Evolutionary conservation across 2,113 vertebrate genomes (phyloP).

Genomic region (Melanocharis versteri): DNA sequence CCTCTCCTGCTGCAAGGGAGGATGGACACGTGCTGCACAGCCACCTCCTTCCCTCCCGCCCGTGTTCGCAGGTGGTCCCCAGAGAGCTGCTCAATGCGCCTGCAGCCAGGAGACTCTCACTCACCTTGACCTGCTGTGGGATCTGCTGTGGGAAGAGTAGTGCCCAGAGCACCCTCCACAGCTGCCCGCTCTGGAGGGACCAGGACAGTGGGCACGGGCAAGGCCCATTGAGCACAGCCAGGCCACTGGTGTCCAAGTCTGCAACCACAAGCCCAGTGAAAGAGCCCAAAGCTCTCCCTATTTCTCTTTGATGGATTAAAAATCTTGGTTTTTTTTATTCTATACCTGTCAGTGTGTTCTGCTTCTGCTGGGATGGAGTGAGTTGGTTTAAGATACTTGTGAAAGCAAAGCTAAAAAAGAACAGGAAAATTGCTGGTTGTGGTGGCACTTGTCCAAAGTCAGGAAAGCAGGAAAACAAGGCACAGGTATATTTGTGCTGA

Average conservation of each 20-base stretch:
- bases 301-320: neutral
- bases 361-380: neutral
- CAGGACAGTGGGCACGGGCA: neutral
- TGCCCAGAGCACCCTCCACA: neutral
- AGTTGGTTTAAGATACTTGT: neutral
- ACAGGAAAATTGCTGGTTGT: neutral
- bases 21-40: neutral
- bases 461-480: neutral
- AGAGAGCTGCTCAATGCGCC: accelerated
- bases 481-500: neutral
- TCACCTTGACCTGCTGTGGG: neutral
- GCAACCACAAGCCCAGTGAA: accelerated
- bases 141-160: accelerated
- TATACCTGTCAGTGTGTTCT: neutral
- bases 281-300: neutral
- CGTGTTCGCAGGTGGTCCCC: neutral
- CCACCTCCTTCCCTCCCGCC: neutral
- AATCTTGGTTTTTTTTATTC: neutral
- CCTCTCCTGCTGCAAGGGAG: neutral
- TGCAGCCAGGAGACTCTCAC: neutral
- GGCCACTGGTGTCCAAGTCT: neutral
- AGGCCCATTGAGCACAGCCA: neutral
- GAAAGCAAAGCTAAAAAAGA: neutral
- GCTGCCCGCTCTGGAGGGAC: neutral
- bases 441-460: neutral